phyloP scores from a whole-genome alignment of 2,888 invertebrate species.

The Polylopha cassiicola region DNA sequence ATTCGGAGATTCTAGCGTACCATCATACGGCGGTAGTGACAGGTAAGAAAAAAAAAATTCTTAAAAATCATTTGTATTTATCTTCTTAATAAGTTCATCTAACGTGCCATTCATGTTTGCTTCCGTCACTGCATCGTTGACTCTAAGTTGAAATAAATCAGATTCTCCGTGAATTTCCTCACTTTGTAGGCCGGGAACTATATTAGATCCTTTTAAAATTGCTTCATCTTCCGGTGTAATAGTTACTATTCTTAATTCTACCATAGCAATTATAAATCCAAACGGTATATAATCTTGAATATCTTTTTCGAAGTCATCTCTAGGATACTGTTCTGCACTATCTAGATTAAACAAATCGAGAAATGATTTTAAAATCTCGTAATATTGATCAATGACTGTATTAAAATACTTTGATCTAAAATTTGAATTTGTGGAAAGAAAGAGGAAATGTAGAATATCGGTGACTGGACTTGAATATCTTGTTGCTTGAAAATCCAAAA shows the following conservation, averaged over 20 bases:
- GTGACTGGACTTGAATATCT: slow-evolving; percentile 56
- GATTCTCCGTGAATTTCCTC: slow-evolving; percentile 31
- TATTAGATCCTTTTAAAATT: slow-evolving; percentile 29
- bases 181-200: slow-evolving; percentile 28
- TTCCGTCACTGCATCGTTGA: slow-evolving; percentile 57
- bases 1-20: slow-evolving; percentile 67
- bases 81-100: slow-evolving; percentile 37
- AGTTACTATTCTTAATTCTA: slow-evolving; percentile 51
- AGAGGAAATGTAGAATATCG: slow-evolving; percentile 56
- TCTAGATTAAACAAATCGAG: slow-evolving; percentile 44
- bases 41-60: slow-evolving; percentile 43
- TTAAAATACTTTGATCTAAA: slow-evolving; percentile 51
- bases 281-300: slow-evolving; percentile 43
- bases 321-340: slow-evolving; percentile 40
- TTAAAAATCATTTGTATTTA: slow-evolving; percentile 22
- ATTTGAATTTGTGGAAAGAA: slow-evolving; percentile 50
- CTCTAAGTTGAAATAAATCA: slow-evolving; percentile 38
- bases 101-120: slow-evolving; percentile 46
- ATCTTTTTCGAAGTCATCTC: slow-evolving; percentile 44
- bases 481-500: slow-evolving; percentile 63
- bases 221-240: slow-evolving; percentile 40
- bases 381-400: slow-evolving; percentile 44
- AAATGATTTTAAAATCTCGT: slow-evolving; percentile 43
- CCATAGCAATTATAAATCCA: slow-evolving; percentile 52
- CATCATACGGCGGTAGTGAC: slow-evolving; percentile 56